These are phyloP conservation scores for Hypanus sabinus DNA, from an alignment of 2,113 vertebrate genomes.

Conservation along the genomic window DNA sequence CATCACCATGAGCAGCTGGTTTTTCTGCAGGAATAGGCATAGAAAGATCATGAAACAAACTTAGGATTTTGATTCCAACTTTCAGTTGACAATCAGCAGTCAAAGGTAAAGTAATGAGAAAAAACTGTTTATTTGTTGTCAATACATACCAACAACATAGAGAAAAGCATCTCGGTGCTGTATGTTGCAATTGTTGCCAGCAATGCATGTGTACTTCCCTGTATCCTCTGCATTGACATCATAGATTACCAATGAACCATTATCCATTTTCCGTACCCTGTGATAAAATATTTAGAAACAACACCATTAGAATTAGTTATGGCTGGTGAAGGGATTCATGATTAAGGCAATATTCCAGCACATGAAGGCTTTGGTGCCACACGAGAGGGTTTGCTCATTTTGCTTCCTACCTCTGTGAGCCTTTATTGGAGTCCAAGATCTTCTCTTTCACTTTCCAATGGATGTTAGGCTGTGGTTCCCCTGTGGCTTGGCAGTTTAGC, in stretches of 20 bases:
- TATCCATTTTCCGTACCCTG: constrained; percentile 88
- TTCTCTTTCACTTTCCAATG: constrained; percentile 92
- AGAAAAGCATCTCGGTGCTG: constrained; percentile 75
- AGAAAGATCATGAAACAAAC: accelerated
- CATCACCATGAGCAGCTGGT: constrained; percentile 47
- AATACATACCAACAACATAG: constrained; percentile 80
- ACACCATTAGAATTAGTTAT: not conserved
- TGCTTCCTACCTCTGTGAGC: constrained; percentile 62
- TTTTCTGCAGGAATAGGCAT: constrained; percentile 62
- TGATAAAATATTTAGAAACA: constrained; percentile 9
- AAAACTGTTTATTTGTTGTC: not conserved
- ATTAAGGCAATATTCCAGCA: not conserved
- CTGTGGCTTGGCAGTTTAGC: constrained; percentile 87
- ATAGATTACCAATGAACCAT: constrained; percentile 81
- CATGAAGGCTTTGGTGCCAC: not conserved
- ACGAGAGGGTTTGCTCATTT: not conserved
- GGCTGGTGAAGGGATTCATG: not conserved
- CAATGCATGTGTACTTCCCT: constrained; percentile 85
- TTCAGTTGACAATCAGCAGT: not conserved
- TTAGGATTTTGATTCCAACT: not conserved
- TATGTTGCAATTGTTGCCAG: constrained; percentile 93
- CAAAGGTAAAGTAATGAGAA: not conserved
- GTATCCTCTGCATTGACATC: constrained; percentile 81
- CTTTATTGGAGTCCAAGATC: constrained; percentile 65
- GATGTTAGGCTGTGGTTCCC: constrained; percentile 78